Conservation (phyloP, 2,113 vertebrate species). For the Sphaerodactylus townsendi region DNA sequence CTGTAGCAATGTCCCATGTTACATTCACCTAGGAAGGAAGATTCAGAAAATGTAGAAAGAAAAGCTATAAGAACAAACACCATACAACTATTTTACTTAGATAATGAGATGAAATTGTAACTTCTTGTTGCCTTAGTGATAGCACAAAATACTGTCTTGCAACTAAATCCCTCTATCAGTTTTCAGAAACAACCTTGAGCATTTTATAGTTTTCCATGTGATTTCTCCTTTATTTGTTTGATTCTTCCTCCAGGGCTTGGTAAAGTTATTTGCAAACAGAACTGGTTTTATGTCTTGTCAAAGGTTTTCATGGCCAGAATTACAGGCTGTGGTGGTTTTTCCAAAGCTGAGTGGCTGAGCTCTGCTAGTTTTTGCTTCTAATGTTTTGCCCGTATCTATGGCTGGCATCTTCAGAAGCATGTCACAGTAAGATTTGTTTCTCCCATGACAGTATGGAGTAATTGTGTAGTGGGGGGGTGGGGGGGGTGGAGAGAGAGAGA, state of each 20-base stretch:
- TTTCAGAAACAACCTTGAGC: background rate
- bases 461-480: too few species aligned
- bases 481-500: too few species aligned
- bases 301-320: too few species aligned
- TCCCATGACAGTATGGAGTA: too few species aligned
- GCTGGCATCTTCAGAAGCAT: too few species aligned
- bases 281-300: too few species aligned
- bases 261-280: accelerated
- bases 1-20: too few species aligned
- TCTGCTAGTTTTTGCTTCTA: too few species aligned
- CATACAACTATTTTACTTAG: background rate
- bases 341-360: too few species aligned
- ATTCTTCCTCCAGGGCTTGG: background rate
- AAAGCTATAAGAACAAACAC: background rate
- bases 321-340: too few species aligned
- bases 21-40: background rate
- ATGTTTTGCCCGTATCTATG: too few species aligned
- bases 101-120: accelerated
- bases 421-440: too few species aligned
- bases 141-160: accelerated
- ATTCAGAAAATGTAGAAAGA: background rate
- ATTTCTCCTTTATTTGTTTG: accelerated
- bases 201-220: background rate
- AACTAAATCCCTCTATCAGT: accelerated
- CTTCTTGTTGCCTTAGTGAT: accelerated